Evolutionary conservation across 2,888 invertebrate genomes (phyloP), one percentile per base, ranked within the genome.

Genomic region (Acrobasis suavella): DNA sequence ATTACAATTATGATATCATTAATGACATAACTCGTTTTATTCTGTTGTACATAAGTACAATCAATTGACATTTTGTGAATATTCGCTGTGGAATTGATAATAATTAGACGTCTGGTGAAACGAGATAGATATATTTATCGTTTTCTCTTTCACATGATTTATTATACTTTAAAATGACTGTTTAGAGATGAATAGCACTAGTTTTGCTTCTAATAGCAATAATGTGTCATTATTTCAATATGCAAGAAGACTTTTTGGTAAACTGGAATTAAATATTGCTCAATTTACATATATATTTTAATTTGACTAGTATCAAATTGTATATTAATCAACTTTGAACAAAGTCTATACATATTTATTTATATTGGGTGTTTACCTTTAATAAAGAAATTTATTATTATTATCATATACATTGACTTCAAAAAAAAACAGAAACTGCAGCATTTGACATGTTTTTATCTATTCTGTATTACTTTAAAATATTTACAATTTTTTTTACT

Each of bases 31-130:
- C n/a, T 51, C 15, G 46, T 50, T 16, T 50, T 16, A 15, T 59
- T 37, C 50, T 38, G 50, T 50, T 59, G 59, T 59, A 50, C 50
- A 38, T 16, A 37, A 59, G 50, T 59, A 50, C 59, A 50, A 50
- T 50, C 37, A 59, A 32, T 49, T 59, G 59, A 37, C 37, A 50
- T 38, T 50, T 50, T 50, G 32, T 50, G 10, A 59, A 50, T 38
- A 37, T 38, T 50, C 37, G 38, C 32, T 59, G 50, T 59, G 50
- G 50, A 50, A 50, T 59, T 59, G 50, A 50, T 59, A 46, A 42
- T 52, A 56, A 14, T 7, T 42, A 42, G 17, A 22, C 16, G 12
- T 46, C 7, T 22, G 42, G 22, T 39, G 3, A 16, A 39, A 17
- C 42, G 56, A 42, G 42, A 56, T 17, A 42, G 38, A 15, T 42